Evolutionary conservation across 1,140 invertebrate species (phyloP), one percentile per base, ranked within the genome.

Genomic region (Andrena cerasifolii): DNA sequence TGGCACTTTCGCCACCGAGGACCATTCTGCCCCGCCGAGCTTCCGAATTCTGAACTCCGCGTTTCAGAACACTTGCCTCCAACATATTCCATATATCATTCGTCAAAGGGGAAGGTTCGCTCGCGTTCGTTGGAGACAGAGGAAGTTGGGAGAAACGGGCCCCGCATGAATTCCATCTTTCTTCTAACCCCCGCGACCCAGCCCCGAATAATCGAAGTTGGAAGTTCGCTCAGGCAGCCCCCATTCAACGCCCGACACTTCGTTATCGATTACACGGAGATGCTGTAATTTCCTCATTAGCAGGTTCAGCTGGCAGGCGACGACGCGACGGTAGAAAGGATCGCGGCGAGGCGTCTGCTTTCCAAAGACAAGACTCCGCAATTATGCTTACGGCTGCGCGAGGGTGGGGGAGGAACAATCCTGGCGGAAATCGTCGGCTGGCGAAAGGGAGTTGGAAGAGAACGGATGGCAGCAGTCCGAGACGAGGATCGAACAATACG

Each of bases 301-400:
- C 49, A 76, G 56, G 18, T 80, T 62, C 51, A 47, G 63, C 14
- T 28, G 43, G 33, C 51, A 43, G 16, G 31, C 53, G 74, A n/a
- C 47, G 76, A 33, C 3, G 21, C 43, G 53, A 40, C 70, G 74
- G 62, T 66, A 67, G 56, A 77, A 84, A 76, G 81, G 77, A 80
- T 80, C 68, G 67, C 43, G 36, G 36, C 65, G 58, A 49, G 56
- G 62, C 24, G 56, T 33, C 73, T 63, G 78, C 70, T 83, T 79
- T 53, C 80, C 72, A 63, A 71, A 73, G 89, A 89, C 88, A 90
- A 89, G 89, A 85, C 81, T 88, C 81, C 78, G 88, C 89, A 90
- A 90, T 90, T 89, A 90, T 89, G 82, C 83, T 79, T 43, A 79
- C 80, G 82, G 84, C 82, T 86, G 74, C 70, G 51, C 67, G 53